phyloP scores from a whole-genome alignment of 2,888 invertebrate species.

The Phytoseiulus persimilis region DNA sequence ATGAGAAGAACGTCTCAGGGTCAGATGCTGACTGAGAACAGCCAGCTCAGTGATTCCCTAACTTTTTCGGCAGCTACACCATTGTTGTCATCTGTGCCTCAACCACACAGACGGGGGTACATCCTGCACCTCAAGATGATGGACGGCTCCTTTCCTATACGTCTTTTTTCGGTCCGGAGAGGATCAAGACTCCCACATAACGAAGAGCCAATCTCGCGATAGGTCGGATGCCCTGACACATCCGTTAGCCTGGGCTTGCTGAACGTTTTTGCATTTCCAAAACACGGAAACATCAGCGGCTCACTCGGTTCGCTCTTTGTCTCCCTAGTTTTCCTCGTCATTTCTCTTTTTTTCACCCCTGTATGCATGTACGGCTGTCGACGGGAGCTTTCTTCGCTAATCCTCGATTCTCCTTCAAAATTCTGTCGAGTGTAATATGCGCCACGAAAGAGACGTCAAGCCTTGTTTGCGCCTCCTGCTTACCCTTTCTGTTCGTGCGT shows the following conservation, averaged over 20 bases:
- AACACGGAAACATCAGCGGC: not conserved
- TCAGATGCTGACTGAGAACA: not conserved
- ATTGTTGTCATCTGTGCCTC: too few species aligned
- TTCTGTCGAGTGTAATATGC: slow-evolving; percentile 11
- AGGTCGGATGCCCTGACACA: too few species aligned
- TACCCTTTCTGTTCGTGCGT: not conserved
- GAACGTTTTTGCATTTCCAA: slow-evolving; percentile 35
- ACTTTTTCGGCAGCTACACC: too few species aligned
- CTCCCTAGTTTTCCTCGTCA: not conserved
- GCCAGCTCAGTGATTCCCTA: not conserved
- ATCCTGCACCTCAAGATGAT: too few species aligned
- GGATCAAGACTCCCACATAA: too few species aligned
- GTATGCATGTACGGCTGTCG: too few species aligned
- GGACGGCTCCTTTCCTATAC: too few species aligned
- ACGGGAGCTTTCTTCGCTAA: not conserved
- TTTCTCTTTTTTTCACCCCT: not conserved
- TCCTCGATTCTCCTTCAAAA: not conserved
- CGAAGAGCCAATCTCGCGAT: too few species aligned
- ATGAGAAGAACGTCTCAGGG: not conserved
- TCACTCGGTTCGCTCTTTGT: not conserved
- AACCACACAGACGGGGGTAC: too few species aligned
- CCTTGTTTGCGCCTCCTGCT: not conserved
- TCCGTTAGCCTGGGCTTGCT: too few species aligned
- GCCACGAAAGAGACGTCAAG: not conserved
- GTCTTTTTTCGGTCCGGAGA: too few species aligned